phyloP scores from a whole-genome alignment of 1,140 invertebrate genomes.

The Oedothorax gibbosus region DNA sequence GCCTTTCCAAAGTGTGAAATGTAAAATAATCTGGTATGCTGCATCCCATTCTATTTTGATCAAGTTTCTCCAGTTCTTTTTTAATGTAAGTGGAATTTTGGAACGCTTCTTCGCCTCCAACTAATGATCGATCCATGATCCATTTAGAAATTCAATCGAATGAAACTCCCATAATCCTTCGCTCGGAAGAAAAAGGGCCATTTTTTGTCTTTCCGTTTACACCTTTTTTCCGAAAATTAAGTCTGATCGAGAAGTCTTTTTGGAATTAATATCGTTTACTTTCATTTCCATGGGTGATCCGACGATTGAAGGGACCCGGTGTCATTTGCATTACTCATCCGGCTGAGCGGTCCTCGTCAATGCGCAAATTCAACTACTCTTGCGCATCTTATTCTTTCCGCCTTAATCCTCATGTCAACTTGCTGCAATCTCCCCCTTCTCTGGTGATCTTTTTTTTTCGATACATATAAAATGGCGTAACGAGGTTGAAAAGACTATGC shows the following conservation, averaged over 20 bases:
- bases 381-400: constrained; percentile 45
- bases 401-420: constrained; percentile 60
- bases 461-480: neutral
- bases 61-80: constrained; percentile 28
- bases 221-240: constrained; percentile 57
- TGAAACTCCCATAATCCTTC: constrained; percentile 56
- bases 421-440: constrained; percentile 41
- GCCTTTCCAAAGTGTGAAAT: constrained; percentile 22
- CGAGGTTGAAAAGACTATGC: constrained; percentile 13
- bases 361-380: constrained; percentile 52
- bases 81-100: constrained; percentile 38
- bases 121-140: constrained; percentile 56
- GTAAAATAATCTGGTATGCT: constrained; percentile 24
- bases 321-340: constrained; percentile 60
- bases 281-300: constrained; percentile 54
- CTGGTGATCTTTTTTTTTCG: constrained; percentile 23
- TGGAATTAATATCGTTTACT: constrained; percentile 53
- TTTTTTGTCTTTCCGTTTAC: constrained; percentile 44
- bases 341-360: constrained; percentile 37
- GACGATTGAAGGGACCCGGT: constrained; percentile 37
- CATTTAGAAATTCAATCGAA: constrained; percentile 60
- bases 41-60: constrained; percentile 13
- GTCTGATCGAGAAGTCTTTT: constrained; percentile 54
- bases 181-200: constrained; percentile 35
- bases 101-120: constrained; percentile 21